These are phyloP conservation scores for Callaeas wilsoni DNA, from an alignment of 2,113 vertebrate genomes.

Conservation along the genomic window DNA sequence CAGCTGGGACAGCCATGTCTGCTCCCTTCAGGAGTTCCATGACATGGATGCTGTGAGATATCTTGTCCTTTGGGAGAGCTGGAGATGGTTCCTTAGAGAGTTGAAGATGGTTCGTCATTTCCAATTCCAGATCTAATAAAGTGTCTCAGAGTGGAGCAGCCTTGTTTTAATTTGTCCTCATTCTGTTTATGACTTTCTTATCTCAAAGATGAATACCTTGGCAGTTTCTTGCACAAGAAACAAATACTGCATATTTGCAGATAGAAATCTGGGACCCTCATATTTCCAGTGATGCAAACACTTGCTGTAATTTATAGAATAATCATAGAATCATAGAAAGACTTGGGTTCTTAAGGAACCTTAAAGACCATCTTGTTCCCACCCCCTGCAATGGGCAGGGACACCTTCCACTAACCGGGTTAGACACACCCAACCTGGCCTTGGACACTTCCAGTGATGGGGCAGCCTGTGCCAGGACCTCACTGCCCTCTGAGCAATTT, in stretches of 20 bases:
- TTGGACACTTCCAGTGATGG: not conserved
- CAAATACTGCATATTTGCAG: not conserved
- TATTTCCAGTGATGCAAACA: not conserved
- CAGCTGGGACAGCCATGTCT: not conserved
- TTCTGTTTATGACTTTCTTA: not conserved
- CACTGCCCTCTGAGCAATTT: not conserved
- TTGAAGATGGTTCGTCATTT: rapidly evolving
- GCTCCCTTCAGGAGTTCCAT: not conserved
- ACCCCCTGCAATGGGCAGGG: too few relatives aligned
- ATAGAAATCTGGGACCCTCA: not conserved
- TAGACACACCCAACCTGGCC: not conserved
- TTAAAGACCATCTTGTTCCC: not conserved
- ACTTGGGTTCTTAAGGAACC: not conserved
- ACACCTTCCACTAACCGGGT: not conserved
- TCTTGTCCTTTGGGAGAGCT: not conserved
- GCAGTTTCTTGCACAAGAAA: not conserved
- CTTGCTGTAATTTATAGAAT: not conserved
- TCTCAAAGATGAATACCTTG: not conserved
- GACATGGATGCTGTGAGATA: not conserved
- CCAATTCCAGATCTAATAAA: not conserved
- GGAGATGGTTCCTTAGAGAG: not conserved
- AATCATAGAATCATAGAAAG: not conserved
- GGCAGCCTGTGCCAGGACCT: not conserved
- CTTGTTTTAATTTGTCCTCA: not conserved
- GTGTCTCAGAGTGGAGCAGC: not conserved